A percentile compares a stretch with the other conserved stretches of the same genome.
These are phyloP conservation scores for Eudasyphora cyanicolor DNA, from an alignment of 2,888 invertebrate species.

Conservation along the genomic window DNA sequence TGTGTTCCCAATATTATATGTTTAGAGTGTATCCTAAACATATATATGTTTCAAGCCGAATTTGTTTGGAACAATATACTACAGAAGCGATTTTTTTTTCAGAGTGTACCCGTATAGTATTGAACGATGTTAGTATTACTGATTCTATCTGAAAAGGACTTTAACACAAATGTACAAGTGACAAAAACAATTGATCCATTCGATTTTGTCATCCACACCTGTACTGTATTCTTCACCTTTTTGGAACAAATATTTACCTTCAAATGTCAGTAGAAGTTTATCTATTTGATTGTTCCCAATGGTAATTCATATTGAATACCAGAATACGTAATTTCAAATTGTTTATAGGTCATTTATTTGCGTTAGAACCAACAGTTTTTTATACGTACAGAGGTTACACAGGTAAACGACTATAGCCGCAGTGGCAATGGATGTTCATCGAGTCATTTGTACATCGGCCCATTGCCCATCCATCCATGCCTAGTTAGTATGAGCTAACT, in stretches of 20 bases:
- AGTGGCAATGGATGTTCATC: conserved; percentile 5
- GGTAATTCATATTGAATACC: conserved; percentile 41
- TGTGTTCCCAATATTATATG: too few relatives aligned
- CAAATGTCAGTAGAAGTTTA: neutral
- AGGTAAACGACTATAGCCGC: neutral
- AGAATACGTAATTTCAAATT: conserved; percentile 41
- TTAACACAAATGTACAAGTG: too few relatives aligned
- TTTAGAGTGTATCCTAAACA: too few relatives aligned
- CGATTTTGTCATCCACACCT: neutral
- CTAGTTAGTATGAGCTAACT: conserved; percentile 38
- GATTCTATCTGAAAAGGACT: too few relatives aligned
- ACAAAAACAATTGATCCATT: neutral
- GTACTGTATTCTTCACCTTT: too few relatives aligned
- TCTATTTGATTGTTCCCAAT: conserved; percentile 17
- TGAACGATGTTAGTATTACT: too few relatives aligned
- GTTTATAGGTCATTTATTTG: conserved; percentile 39
- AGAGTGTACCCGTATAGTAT: too few relatives aligned
- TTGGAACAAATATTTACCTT: neutral
- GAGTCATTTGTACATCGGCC: neutral
- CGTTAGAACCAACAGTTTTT: conserved; percentile 23
- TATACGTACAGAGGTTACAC: neutral
- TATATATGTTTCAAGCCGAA: neutral
- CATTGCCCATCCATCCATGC: neutral
- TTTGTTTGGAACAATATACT: neutral
- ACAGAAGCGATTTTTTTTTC: too few relatives aligned